Base-by-base conservation (phyloP, 2,888 invertebrate species). In the Thecophora atra region DNA sequence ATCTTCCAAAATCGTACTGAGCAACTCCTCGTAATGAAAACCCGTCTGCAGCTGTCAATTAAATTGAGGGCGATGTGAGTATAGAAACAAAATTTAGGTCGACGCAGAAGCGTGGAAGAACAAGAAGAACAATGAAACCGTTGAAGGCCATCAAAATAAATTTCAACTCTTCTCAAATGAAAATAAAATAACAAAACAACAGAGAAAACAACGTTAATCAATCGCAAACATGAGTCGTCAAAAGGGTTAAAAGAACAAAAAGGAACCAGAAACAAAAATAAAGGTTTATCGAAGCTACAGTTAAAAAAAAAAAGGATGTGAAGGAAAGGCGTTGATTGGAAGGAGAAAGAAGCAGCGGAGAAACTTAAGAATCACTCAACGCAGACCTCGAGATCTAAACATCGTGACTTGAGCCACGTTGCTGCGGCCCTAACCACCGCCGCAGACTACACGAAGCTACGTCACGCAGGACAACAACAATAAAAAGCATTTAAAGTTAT, bases 191-290 rank as follows among this genome's bases (percentile, higher is more conserved):
- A n/a, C n/a, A n/a, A n/a, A n/a, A n/a, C n/a, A n/a, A n/a, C n/a
- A n/a, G n/a, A n/a, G n/a, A 24, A 47, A 30, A 30, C 30, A 6
- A 30, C 67, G 68, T 68, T 68, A 68, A 68, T 68, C 58, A 56
- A 24, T 56, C 68, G 56, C 56, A 68, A 47, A 47, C 52, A 58
- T 58, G 56, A 42, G 58, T 56, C 68, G 56, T 68, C 68, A 58
- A 56, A 28, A 60, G 58, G 63, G 44, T 11, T 63, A 19, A 64
- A n/a, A 8, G 47, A 26, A 44, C 26, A 24, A 47, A 13, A 19
- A n/a, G 1, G 8, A 26, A 26, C 47, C 15, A 21, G 21, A 17
- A 15, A 24, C 17, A 60, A 60, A n/a, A 28, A 17, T 60, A 60
- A n/a, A 26, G 24, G 26, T 26, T 4, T 17, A 21, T 58, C 58